phyloP scores from a whole-genome alignment of 35 echinoderm and acorn worm genomes.

The Eucidaris tribuloides region DNA sequence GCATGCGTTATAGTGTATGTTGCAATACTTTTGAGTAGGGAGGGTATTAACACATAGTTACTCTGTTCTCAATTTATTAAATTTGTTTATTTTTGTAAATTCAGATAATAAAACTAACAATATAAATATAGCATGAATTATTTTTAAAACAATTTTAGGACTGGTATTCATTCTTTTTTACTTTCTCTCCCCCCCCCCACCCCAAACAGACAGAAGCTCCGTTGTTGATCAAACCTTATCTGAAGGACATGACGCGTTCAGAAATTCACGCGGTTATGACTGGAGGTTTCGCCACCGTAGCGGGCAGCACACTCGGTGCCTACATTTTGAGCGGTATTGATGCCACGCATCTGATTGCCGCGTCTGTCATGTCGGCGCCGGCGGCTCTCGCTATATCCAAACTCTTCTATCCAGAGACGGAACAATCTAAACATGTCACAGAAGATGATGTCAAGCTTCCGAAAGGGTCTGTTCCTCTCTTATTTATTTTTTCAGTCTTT shows the following conservation, averaged over 20 bases:
- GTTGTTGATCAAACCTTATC: conserved; percentile 34
- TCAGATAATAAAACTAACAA: no score
- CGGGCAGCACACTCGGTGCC: conserved; percentile 52
- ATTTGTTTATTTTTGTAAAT: no score
- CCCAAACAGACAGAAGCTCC: conserved; percentile 72
- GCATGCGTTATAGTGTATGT: no score
- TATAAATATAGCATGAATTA: no score
- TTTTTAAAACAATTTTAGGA: no score
- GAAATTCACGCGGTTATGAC: conserved; percentile 71
- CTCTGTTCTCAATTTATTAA: no score
- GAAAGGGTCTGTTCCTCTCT: conserved; percentile 28
- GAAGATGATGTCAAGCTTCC: conserved; percentile 26
- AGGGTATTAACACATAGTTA: no score
- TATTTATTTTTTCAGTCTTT: background rate
- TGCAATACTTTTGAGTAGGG: no score
- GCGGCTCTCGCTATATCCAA: conserved; percentile 68
- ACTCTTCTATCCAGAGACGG: conserved; percentile 58
- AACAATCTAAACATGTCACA: conserved; percentile 28
- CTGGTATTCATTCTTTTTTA: no score
- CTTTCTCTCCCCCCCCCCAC: no score
- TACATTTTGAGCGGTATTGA: conserved; percentile 55
- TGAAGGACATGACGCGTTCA: conserved; percentile 64
- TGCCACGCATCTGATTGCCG: conserved; percentile 54
- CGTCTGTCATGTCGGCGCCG: conserved; percentile 68
- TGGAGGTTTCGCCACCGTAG: conserved; percentile 57